Evolutionary conservation across 1,140 invertebrate species (phyloP), one percentile per base, ranked within the genome.

Genomic region (Ptiloglossa arizonensis): DNA sequence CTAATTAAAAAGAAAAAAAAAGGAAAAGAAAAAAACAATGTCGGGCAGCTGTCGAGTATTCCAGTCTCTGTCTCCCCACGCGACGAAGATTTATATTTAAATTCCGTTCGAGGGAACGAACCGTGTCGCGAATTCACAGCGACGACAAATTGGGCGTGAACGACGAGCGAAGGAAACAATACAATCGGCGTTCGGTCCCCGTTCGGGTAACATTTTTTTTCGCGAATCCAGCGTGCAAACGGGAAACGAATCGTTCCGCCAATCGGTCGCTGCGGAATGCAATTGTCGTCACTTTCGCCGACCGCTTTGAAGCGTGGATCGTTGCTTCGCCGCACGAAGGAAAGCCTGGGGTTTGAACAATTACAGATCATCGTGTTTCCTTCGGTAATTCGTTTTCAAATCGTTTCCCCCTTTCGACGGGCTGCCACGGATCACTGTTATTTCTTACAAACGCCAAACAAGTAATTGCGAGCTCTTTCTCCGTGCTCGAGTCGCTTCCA

Each of bases 211-310:
- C 59, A 38, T 22, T 63, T 66, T 29, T 32, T 66, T 73, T 50
- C 71, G 46, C 44, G 46, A 63, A 27, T 63, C 22, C 32, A 63
- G 38, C 59, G 35, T n/a, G 38, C 71, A 73, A 73, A 73, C 71
- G 71, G 52, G 71, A 63, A 73, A 66, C 60, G 71, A 54, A 38
- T 64, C 48, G 71, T 73, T 41, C 71, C 48, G 22, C 22, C 71
- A 73, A 73, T 73, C 41, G 71, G 32, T 15, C 46, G 46, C 71
- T 48, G 48, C 60, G 71, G 71, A 73, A 73, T 66, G 71, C 71
- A 73, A 73, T 73, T 73, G 71, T 73, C 71, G 60, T 73, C 71
- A 50, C 48, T 73, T 73, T 73, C 71, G 59, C 59, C 35, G 13
- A 24, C 59, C 59, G 71, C 50, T 73, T 54, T 54, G 60, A 73